phyloP scores from a whole-genome alignment of 2,888 invertebrate species.

The Hydraecia micacea region DNA sequence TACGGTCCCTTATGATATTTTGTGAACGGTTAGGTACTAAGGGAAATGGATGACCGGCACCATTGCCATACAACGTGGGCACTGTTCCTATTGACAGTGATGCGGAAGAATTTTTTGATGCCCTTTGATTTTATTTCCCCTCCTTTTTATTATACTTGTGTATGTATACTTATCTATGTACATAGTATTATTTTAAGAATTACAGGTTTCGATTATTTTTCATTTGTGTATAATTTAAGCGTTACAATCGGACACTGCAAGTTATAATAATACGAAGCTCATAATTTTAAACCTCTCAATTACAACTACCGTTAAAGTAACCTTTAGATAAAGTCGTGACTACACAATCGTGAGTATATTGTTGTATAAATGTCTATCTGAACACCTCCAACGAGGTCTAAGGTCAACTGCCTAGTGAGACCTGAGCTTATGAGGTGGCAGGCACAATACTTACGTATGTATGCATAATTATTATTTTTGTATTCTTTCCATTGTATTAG shows the following conservation, averaged over 20 bases:
- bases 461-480: neutral
- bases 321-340: conserved; percentile 53
- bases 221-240: neutral
- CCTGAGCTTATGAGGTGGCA: conserved; percentile 21
- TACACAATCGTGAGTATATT: conserved; percentile 37
- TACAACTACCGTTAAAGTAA: conserved; percentile 32
- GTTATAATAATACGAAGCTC: neutral
- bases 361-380: conserved; percentile 23
- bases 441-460: neutral
- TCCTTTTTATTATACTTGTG: neutral
- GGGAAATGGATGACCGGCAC: neutral
- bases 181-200: neutral
- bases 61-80: too few relatives aligned
- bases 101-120: neutral
- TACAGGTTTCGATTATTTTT: neutral
- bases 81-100: neutral
- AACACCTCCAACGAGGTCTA: conserved; percentile 41
- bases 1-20: neutral
- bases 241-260: neutral
- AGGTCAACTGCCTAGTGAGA: conserved; percentile 42
- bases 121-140: neutral
- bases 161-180: too few relatives aligned
- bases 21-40: neutral
- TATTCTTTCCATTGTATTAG: neutral
- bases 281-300: conserved; percentile 26